phyloP scores from a whole-genome alignment of 2,888 invertebrate genomes.

The Mimachlamys varia region DNA sequence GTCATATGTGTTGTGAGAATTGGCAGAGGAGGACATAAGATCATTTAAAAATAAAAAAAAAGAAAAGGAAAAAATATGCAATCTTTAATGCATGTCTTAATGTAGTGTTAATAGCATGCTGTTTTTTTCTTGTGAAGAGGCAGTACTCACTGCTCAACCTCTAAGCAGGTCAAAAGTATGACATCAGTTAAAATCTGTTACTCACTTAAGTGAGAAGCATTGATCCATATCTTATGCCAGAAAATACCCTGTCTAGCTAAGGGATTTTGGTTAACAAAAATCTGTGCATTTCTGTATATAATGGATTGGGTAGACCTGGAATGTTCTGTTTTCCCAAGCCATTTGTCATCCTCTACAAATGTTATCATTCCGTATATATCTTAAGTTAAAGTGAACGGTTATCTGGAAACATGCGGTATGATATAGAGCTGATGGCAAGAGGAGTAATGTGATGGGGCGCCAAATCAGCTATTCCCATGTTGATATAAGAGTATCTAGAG shows the following conservation, averaged over 20 bases:
- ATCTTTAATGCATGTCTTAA: background rate
- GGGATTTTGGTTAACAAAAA: background rate
- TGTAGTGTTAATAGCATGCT: background rate
- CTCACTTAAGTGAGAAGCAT: background rate
- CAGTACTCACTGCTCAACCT: background rate
- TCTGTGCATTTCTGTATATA: background rate
- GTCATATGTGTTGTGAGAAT: too few species aligned
- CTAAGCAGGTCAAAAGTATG: background rate
- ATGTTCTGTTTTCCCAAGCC: background rate
- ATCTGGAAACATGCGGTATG: background rate
- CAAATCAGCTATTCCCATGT: background rate
- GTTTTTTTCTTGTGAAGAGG: too few species aligned
- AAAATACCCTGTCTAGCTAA: background rate
- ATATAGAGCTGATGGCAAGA: too few species aligned
- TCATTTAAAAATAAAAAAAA: too few species aligned
- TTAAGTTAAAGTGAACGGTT: background rate
- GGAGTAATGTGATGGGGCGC: background rate
- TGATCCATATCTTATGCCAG: background rate
- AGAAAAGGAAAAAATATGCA: too few species aligned
- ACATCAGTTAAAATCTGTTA: background rate
- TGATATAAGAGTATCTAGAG: background rate
- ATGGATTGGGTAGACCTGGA: background rate
- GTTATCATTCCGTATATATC: background rate
- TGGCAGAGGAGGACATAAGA: background rate
- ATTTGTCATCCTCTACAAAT: background rate